A percentile compares a stretch with the other conserved stretches of the same genome.
These are phyloP conservation scores for Zaprionus gabonicus DNA, from an alignment of 1,140 invertebrate genomes.

Conservation along the genomic window DNA sequence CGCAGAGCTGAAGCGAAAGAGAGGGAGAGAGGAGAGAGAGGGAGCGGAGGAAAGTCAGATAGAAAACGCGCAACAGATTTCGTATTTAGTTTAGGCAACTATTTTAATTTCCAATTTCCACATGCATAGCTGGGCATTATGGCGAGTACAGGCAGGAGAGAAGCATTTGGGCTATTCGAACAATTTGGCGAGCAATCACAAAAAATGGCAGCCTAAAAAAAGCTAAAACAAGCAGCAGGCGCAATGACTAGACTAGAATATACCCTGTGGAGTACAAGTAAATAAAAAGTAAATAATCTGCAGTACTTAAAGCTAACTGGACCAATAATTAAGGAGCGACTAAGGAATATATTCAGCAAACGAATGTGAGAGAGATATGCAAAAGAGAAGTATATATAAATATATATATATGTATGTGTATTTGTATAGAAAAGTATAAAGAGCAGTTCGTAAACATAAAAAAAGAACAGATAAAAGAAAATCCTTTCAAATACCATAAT, in stretches of 20 bases:
- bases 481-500: too few species aligned
- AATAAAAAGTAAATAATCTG: not conserved
- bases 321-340: not conserved
- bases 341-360: too few species aligned
- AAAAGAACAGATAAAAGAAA: too few species aligned
- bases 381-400: too few species aligned
- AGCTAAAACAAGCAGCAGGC: not conserved
- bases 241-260: not conserved
- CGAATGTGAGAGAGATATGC: too few species aligned
- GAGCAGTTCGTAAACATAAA: too few species aligned
- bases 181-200: slow-evolving; percentile 45
- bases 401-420: too few species aligned
- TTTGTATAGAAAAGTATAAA: too few species aligned
- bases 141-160: not conserved
- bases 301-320: too few species aligned
- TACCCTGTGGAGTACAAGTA: not conserved
- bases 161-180: slow-evolving; percentile 14
- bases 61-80: slow-evolving; percentile 25
- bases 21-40: not conserved
- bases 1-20: not conserved
- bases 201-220: slow-evolving; percentile 26
- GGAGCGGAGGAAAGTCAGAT: not conserved
- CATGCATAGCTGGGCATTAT: slow-evolving; percentile 32
- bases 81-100: slow-evolving; percentile 46
- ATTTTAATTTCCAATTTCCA: slow-evolving; percentile 54